These are phyloP conservation scores for Acanthornis magna DNA, from an alignment of 2,797 vertebrate genomes.

Conservation along the genomic window DNA sequence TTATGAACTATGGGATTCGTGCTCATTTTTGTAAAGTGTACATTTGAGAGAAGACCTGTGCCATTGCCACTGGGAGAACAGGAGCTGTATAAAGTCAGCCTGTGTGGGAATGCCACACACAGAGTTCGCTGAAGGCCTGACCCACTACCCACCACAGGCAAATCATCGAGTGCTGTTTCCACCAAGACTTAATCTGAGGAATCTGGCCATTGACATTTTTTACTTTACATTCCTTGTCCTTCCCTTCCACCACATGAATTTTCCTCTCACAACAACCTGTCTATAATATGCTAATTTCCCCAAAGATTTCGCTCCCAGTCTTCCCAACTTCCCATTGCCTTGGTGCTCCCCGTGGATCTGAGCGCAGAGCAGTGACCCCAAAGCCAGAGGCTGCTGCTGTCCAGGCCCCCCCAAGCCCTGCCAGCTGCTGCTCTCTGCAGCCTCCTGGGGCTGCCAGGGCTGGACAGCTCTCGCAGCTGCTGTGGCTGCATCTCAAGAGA, in stretches of 20 bases:
- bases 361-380: neutral
- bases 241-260: neutral
- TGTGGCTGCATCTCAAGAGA: neutral
- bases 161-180: neutral
- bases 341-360: accelerated
- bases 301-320: neutral
- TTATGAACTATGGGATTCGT: neutral
- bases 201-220: neutral
- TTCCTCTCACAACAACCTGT: neutral
- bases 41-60: neutral
- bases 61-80: neutral
- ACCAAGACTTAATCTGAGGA: neutral
- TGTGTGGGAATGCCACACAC: accelerated
- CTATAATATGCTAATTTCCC: neutral
- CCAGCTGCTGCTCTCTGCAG: neutral
- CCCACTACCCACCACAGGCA: neutral
- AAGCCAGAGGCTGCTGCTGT: neutral
- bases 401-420: neutral
- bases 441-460: neutral
- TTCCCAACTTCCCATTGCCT: neutral
- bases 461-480: neutral
- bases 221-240: neutral
- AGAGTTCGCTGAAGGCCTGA: neutral
- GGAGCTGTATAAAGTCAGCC: neutral
- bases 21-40: neutral